These are phyloP conservation scores for Agonopterix subpropinquella DNA, from an alignment of 2,888 invertebrate species.

Conservation along the genomic window DNA sequence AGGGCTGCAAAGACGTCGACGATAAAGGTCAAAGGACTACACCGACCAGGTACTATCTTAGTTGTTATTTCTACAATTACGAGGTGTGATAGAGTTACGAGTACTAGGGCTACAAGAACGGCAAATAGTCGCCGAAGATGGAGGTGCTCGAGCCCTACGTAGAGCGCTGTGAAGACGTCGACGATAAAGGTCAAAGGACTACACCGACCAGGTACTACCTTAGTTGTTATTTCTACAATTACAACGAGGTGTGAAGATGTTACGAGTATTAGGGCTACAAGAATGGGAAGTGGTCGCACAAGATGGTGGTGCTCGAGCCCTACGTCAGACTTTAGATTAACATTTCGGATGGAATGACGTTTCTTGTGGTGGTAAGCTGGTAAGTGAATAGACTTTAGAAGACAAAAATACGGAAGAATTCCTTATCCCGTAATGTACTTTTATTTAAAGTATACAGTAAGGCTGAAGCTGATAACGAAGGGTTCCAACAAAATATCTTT, in stretches of 20 bases:
- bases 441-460: too few relatives aligned
- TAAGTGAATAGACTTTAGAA: too few relatives aligned
- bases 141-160: constrained; percentile 81
- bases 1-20: constrained; percentile 80
- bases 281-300: constrained; percentile 78
- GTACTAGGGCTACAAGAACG: constrained; percentile 76
- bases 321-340: too few relatives aligned
- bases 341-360: too few relatives aligned
- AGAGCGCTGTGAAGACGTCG: constrained; percentile 80
- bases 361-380: too few relatives aligned
- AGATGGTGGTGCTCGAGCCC: constrained; percentile 80
- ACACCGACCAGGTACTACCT: constrained; percentile 66
- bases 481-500: too few relatives aligned
- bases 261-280: constrained; percentile 77
- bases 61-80: neutral
- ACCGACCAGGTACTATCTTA: constrained; percentile 58
- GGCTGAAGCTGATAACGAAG: too few relatives aligned
- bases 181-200: constrained; percentile 78
- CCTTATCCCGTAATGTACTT: too few relatives aligned
- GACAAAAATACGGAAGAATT: too few relatives aligned
- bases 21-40: constrained; percentile 78
- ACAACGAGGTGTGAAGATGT: constrained; percentile 57
- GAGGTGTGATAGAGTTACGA: constrained; percentile 70
- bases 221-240: neutral
- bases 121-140: constrained; percentile 79